Percentiles rank a stretch among this genome's conserved stretches.
Conservation (phyloP, 2,113 vertebrate species). For the Benitochromis conjunctus region DNA sequence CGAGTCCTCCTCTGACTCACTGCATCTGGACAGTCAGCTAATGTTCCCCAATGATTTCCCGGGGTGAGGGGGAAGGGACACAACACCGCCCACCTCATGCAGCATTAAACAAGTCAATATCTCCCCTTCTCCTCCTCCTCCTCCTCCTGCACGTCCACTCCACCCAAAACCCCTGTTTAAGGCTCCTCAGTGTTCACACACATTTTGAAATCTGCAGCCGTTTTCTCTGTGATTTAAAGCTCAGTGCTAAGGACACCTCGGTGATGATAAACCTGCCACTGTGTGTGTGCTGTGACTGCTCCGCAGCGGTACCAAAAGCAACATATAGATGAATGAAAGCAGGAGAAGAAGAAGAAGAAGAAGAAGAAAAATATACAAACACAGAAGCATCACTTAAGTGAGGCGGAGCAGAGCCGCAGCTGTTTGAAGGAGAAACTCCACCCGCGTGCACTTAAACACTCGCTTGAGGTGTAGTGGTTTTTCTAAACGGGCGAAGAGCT, state of each 20-base stretch:
- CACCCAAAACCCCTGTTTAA: neutral
- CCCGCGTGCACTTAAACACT: neutral
- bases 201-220: neutral
- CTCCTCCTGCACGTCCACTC: neutral
- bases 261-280: slow-evolving; percentile 9
- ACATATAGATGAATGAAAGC: neutral
- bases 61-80: neutral
- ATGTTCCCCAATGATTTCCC: slow-evolving; percentile 5
- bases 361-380: too few species aligned
- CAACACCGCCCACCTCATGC: slow-evolving; percentile 37
- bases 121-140: neutral
- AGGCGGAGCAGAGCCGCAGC: neutral
- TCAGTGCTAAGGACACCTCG: slow-evolving; percentile 31
- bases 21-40: neutral
- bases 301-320: neutral
- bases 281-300: neutral
- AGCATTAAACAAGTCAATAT: slow-evolving; percentile 54
- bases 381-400: neutral
- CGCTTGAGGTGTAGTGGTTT: neutral
- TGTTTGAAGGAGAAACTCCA: neutral
- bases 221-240: neutral
- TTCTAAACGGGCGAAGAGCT: neutral
- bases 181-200: neutral
- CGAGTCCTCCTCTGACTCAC: neutral
- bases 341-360: neutral